Evolutionary conservation across 2,797 vertebrate genomes (phyloP).

Genomic region (Australoheros facetus): DNA sequence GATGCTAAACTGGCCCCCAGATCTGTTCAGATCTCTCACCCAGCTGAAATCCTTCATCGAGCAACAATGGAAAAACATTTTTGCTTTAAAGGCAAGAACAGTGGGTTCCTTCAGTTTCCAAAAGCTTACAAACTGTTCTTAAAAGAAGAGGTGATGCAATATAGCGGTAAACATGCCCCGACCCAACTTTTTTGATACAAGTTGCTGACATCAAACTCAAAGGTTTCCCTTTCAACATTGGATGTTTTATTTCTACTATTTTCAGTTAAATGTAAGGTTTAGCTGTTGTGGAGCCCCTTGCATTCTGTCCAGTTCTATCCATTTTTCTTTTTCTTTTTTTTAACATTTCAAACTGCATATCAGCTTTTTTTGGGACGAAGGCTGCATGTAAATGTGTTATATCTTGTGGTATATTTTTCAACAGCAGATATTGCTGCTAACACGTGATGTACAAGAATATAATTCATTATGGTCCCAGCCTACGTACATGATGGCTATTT

Average conservation of each 20-base stretch:
- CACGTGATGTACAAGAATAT: not conserved
- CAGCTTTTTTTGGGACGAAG: no score
- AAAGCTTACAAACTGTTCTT: not conserved
- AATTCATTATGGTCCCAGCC: slow-evolving; percentile 3
- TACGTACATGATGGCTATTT: slow-evolving; percentile 32
- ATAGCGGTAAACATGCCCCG: not conserved
- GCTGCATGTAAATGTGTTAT: not conserved
- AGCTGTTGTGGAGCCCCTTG: not conserved
- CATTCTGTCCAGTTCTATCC: not conserved
- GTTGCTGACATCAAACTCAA: not conserved
- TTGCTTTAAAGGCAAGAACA: not conserved
- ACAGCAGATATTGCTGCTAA: slow-evolving; percentile 8
- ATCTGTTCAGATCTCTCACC: not conserved
- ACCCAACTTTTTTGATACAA: not conserved
- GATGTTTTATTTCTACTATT: not conserved
- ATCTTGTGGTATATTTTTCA: not conserved
- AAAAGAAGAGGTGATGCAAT: slow-evolving; percentile 1
- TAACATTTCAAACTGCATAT: not conserved
- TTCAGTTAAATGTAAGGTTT: not conserved
- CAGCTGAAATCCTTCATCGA: not conserved
- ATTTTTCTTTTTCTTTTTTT: no score
- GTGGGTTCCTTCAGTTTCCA: not conserved
- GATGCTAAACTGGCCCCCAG: not conserved
- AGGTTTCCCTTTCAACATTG: not conserved
- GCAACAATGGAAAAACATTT: not conserved